phyloP scores from a whole-genome alignment of 2,113 vertebrate genomes.

The Catharus minimus region DNA sequence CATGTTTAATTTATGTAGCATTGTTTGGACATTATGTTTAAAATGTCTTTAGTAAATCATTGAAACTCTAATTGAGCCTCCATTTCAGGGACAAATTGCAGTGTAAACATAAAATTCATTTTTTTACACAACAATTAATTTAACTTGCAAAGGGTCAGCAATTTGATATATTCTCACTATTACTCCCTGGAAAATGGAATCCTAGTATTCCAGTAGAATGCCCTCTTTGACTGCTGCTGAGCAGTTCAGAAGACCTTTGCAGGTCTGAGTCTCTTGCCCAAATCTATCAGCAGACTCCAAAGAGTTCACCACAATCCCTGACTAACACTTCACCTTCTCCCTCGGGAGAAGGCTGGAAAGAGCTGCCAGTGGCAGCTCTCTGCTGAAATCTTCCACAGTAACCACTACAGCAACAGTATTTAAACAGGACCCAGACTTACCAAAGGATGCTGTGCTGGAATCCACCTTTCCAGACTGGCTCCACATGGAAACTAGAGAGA shows the following conservation, averaged over 20 bases:
- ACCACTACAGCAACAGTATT: not conserved
- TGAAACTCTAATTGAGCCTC: conserved; percentile 53
- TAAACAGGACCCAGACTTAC: not conserved
- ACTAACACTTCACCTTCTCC: not conserved
- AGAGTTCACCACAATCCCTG: not conserved
- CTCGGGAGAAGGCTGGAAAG: not conserved
- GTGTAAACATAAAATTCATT: conserved; percentile 57
- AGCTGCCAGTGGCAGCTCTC: not conserved
- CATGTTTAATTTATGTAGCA: conserved; percentile 69
- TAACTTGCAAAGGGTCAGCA: conserved; percentile 38
- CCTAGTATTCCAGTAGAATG: not conserved
- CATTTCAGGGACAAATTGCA: conserved; percentile 49
- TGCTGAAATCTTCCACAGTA: not conserved
- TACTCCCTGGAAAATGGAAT: conserved; percentile 17
- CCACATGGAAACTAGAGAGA: not conserved
- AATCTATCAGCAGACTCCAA: not conserved
- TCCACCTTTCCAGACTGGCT: not conserved
- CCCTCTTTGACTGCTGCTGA: not conserved
- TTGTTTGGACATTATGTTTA: conserved; percentile 63
- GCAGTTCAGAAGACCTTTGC: not conserved
- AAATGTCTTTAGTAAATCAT: conserved; percentile 67
- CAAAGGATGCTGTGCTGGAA: not conserved
- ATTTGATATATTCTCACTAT: conserved; percentile 24
- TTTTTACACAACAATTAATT: conserved; percentile 61
- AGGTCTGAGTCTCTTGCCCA: not conserved